phyloP scores from a whole-genome alignment of 2,888 invertebrate species.

The Noctua comes region DNA sequence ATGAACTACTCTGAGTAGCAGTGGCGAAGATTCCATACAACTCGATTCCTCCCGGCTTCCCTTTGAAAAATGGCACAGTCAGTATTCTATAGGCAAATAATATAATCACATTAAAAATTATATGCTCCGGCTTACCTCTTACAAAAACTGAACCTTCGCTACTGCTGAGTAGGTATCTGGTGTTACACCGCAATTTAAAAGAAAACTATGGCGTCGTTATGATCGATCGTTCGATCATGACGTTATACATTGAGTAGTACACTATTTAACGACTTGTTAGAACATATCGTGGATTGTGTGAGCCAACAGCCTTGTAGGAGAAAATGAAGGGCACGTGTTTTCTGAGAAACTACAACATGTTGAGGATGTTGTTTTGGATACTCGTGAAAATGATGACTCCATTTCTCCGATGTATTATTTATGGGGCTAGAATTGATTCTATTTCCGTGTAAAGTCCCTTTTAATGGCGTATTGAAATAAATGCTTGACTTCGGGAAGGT shows the following conservation, averaged over 20 bases:
- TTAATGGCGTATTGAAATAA: neutral
- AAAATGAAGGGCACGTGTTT: conserved; percentile 15
- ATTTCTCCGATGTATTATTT: conserved; percentile 1
- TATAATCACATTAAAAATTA: too few relatives aligned
- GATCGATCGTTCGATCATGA: conserved; percentile 22
- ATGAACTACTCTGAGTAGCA: too few relatives aligned
- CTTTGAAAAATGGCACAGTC: too few relatives aligned
- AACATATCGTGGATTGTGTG: conserved; percentile 5
- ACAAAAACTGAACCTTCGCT: too few relatives aligned
- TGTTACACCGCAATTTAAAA: conserved; percentile 2
- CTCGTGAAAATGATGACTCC: neutral
- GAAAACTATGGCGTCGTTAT: neutral
- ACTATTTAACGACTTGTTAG: too few relatives aligned
- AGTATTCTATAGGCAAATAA: too few relatives aligned
- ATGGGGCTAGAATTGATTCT: neutral
- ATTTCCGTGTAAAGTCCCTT: neutral
- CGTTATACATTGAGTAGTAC: neutral
- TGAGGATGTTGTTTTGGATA: neutral
- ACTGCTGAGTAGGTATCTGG: neutral
- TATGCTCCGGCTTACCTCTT: too few relatives aligned
- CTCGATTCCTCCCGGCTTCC: too few relatives aligned
- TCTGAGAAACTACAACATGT: conserved; percentile 5
- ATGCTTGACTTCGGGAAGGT: neutral
- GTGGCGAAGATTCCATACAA: too few relatives aligned
- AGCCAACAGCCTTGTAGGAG: conserved; percentile 7